phyloP scores from a whole-genome alignment of 2,113 vertebrate genomes.

The Nesogale talazaci region DNA sequence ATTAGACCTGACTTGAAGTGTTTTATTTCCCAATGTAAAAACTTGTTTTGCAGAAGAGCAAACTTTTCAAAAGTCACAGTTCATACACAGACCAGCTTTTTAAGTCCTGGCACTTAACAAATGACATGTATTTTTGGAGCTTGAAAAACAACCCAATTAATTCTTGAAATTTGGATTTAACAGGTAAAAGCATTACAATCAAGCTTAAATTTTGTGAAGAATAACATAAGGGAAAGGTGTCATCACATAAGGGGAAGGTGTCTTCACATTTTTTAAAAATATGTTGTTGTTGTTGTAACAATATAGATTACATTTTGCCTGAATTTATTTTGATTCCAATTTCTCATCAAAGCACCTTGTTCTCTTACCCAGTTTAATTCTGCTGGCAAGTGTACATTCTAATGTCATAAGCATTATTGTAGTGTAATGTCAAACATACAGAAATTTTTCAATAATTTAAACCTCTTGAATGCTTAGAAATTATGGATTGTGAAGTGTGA shows the following conservation, averaged over 20 bases:
- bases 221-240: neutral
- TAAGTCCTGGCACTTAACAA: neutral
- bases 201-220: neutral
- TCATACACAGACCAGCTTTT: neutral
- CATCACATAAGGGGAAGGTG: neutral
- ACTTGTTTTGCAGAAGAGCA: neutral
- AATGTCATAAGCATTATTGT: neutral
- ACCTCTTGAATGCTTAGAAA: neutral
- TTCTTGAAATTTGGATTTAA: neutral
- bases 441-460: neutral
- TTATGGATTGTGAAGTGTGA: neutral
- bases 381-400: neutral
- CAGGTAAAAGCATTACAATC: neutral
- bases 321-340: conserved; percentile 2
- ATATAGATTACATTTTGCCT: neutral
- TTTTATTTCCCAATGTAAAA: neutral
- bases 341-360: neutral
- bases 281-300: neutral
- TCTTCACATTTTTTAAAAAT: neutral
- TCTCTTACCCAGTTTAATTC: neutral
- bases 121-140: neutral
- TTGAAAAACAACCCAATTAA: neutral
- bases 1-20: neutral
- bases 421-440: neutral
- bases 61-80: neutral